A percentile compares a stretch with the other conserved stretches of the same genome.
Conservation (phyloP, 2,797 vertebrate genomes). For the Mus spretus region DNA sequence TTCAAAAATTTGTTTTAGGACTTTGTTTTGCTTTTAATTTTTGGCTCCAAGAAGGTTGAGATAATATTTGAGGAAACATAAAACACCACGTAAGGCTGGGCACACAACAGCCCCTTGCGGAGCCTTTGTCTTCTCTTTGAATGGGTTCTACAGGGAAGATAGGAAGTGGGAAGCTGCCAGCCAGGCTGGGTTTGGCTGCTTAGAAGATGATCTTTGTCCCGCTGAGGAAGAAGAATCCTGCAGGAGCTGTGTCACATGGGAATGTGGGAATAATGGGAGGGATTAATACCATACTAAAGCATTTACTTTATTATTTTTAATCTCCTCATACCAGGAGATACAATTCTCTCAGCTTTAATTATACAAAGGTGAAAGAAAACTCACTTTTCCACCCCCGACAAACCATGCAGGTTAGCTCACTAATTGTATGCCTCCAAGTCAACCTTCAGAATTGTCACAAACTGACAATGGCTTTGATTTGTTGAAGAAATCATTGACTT, state of each 20-base stretch:
- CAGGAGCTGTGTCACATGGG: not conserved
- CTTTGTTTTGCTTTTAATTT: conserved; percentile 78
- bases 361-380: conserved; percentile 67
- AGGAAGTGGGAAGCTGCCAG: not conserved
- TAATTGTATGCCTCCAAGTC: conserved; percentile 33
- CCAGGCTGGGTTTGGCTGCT: conserved; percentile 54
- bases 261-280: conserved; percentile 69
- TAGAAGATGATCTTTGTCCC: conserved; percentile 72
- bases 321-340: conserved; percentile 48
- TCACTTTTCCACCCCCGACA: not conserved
- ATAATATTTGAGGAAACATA: conserved; percentile 79
- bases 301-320: conserved; percentile 80
- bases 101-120: conserved; percentile 54
- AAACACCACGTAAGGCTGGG: conserved; percentile 64
- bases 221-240: conserved; percentile 71
- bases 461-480: conserved; percentile 65
- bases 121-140: conserved; percentile 66
- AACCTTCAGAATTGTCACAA: conserved; percentile 51
- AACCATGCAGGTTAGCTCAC: conserved; percentile 33
- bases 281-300: conserved; percentile 67
- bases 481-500: conserved; percentile 65
- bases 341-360: conserved; percentile 71
- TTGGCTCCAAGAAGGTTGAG: conserved; percentile 72
- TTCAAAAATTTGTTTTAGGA: conserved; percentile 68
- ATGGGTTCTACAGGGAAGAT: conserved; percentile 52